Conservation (phyloP, 2,113 vertebrate genomes). For the Myocastor coypus region DNA sequence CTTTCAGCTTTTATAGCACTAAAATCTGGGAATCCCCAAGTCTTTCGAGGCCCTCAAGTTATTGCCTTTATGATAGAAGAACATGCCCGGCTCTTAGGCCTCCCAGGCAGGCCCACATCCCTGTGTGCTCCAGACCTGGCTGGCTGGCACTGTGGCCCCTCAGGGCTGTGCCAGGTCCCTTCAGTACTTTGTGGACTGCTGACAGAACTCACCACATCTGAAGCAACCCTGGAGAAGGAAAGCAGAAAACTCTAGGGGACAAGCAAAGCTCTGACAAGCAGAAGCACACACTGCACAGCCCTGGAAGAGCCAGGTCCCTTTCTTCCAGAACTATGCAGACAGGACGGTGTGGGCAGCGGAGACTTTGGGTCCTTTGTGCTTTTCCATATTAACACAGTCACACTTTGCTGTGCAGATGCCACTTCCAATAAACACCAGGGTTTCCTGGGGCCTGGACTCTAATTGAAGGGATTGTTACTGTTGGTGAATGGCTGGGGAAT, state of each 20-base stretch:
- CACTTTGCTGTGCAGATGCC: constrained; percentile 83
- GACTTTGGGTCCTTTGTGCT: constrained; percentile 53
- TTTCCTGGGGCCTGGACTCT: constrained; percentile 79
- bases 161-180: background rate
- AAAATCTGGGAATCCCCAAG: background rate
- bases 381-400: constrained; percentile 74
- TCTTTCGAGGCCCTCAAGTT: background rate
- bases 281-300: constrained; percentile 26
- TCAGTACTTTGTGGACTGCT: background rate
- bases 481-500: constrained; percentile 88
- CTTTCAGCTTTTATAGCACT: background rate
- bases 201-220: background rate
- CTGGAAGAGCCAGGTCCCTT: constrained; percentile 5
- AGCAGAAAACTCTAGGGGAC: constrained; percentile 1
- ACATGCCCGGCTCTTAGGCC: fast-evolving
- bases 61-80: background rate
- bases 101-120: background rate
- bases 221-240: background rate
- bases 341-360: constrained; percentile 37
- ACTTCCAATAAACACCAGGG: constrained; percentile 84
- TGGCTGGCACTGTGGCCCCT: background rate
- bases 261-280: background rate
- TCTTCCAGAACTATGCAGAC: background rate
- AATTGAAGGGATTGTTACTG: constrained; percentile 85
- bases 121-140: fast-evolving